Percentiles rank a stretch among this genome's conserved stretches.
Evolutionary conservation across 2,113 vertebrate genomes (phyloP).

Genomic region (Pycnonotus jocosus): DNA sequence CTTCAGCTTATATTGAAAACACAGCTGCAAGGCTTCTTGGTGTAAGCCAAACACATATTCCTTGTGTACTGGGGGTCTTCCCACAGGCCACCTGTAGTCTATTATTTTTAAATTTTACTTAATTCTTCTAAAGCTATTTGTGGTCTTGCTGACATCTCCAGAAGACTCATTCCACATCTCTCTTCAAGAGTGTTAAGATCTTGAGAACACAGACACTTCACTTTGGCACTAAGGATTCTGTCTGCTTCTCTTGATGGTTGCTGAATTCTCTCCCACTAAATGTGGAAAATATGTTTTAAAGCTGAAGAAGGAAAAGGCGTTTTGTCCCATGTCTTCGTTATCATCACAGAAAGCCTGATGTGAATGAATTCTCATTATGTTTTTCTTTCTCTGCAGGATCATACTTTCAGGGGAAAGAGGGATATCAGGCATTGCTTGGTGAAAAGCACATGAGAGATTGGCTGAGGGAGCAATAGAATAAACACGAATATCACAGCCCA

Average conservation of each 20-base stretch:
- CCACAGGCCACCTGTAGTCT: constrained; percentile 21
- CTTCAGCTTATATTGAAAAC: constrained; percentile 25
- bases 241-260: not conserved
- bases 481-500: not conserved
- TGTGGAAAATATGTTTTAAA: not conserved
- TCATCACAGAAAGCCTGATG: not conserved
- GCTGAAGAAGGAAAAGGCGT: not conserved
- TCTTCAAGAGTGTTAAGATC: constrained; percentile 12
- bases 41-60: constrained; percentile 33
- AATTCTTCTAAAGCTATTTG: constrained; percentile 50
- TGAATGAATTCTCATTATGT: not conserved
- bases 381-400: not conserved
- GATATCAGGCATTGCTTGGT: not conserved
- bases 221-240: not conserved
- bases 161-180: constrained; percentile 24
- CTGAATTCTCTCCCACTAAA: constrained; percentile 28
- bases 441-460: not conserved
- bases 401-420: not conserved
- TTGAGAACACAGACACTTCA: constrained; percentile 21
- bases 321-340: not conserved
- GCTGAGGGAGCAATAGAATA: not conserved
- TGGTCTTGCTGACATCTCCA: constrained; percentile 46
- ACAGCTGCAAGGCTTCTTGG: constrained; percentile 10
- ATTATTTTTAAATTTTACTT: constrained; percentile 53
- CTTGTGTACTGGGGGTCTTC: constrained; percentile 33